A percentile compares a stretch with the other conserved stretches of the same genome.
These are phyloP conservation scores for Sitophilus oryzae DNA, from an alignment of 1,140 invertebrate species.

Conservation along the genomic window DNA sequence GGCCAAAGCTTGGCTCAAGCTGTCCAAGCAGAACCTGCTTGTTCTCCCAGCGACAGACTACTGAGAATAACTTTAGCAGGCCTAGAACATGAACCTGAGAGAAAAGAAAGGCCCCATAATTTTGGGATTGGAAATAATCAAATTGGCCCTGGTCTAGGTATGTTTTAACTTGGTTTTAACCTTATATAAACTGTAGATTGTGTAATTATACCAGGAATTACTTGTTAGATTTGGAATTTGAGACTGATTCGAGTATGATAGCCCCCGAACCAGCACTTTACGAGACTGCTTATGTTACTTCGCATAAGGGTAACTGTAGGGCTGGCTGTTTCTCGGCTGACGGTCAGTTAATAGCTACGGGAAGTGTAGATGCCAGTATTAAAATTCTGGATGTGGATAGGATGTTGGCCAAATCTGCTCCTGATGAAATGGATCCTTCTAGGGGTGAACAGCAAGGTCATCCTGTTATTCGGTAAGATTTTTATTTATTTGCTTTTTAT, in stretches of 20 bases:
- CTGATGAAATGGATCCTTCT: conserved; percentile 69
- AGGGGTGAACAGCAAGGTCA: conserved; percentile 84
- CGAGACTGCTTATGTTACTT: conserved; percentile 98
- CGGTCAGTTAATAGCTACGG: conserved; percentile 95
- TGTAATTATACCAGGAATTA: too few species aligned
- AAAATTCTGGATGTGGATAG: conserved; percentile 97
- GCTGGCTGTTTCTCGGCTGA: conserved; percentile 92
- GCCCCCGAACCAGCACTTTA: conserved; percentile 93
- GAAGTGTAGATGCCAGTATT: conserved; percentile 96
- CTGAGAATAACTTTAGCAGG: conserved; percentile 82
- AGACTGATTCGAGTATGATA: conserved; percentile 82
- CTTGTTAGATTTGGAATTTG: conserved; percentile 84
- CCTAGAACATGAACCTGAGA: conserved; percentile 76
- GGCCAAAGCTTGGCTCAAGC: conserved; percentile 75
- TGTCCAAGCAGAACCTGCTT: conserved; percentile 83
- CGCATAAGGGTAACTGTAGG: conserved; percentile 93
- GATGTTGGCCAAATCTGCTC: conserved; percentile 92
- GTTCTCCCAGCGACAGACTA: conserved; percentile 88
- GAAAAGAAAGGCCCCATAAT: conserved; percentile 56
- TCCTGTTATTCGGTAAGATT: conserved; percentile 73
- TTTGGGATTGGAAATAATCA: conserved; percentile 61
- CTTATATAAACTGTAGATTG: conserved; percentile 14
- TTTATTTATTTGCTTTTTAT: neutral
- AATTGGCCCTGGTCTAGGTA: conserved; percentile 74
- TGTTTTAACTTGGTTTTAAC: conserved; percentile 8